Evolutionary conservation across 1,140 invertebrate species (phyloP), one percentile per base, ranked within the genome.

Genomic region (Agrypnia vestita): DNA sequence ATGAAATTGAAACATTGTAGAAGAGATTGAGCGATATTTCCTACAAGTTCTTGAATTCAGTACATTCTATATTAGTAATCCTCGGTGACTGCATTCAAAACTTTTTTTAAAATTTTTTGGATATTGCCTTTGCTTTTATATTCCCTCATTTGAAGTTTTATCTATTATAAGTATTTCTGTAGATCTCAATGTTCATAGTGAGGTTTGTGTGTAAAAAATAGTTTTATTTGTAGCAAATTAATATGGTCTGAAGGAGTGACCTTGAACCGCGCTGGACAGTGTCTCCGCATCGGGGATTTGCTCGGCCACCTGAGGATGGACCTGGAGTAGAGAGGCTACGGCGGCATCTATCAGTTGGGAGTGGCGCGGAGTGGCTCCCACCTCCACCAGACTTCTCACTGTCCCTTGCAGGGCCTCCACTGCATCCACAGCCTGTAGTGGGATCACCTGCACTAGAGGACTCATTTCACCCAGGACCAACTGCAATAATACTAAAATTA

Each of bases 281-380:
- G 9, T 13, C 12, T 76, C 59, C 0, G 35, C 17, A 49, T 76
- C 44, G 17, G 62, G 9, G 6, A 15, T 21, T 43, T 76, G 56
- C 21, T 35, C 21, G 19, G 49, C 25, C 35, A 69, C 19, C 44
- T 69, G 15, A 6, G 82, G 79, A 21, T 71, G 56, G 1, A 76
- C 49, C 19, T 79, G 55, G 21, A 83, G 47, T 15, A 80, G 51
- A 21, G 71, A 53, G n/a, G 72, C 49, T n/a, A 80, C 76, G 12
- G 76, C 79, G 0, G 61, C 43, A 44, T 83, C 82, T 8, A 83
- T 72, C 8, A 56, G 17, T 11, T 72, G 62, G 0, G 55, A 25
- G 53, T 61, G 15, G 49, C n/a, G 13, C 9, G 74, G 19, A 13
- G 11, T 49, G 9, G 71, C 62, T n/a, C 62, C 53, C 17, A 56